These are phyloP conservation scores for Aurelia aurita complex sp. Pacific DNA, from an alignment of 30 jellyfish, hydroid and myxozoan genomes.

Conservation along the genomic window DNA sequence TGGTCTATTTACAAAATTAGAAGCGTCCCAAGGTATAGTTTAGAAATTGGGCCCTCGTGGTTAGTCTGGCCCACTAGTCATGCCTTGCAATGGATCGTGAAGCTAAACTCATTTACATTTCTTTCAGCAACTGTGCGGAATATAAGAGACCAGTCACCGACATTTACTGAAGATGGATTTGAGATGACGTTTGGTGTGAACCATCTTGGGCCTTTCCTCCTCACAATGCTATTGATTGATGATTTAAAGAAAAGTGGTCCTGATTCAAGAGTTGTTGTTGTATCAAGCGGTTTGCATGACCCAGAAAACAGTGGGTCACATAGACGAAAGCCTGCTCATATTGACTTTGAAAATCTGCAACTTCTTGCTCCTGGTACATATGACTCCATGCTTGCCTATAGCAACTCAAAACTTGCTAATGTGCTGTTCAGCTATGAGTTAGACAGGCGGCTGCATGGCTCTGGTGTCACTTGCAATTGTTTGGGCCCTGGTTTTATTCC, in stretches of 20 bases:
- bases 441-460: slow-evolving; percentile 57
- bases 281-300: slow-evolving; percentile 52
- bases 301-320: slow-evolving; percentile 36
- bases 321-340: slow-evolving; percentile 38
- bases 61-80: no score
- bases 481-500: slow-evolving; percentile 75
- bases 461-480: slow-evolving; percentile 72
- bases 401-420: slow-evolving; percentile 71
- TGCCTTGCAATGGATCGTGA: no score
- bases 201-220: slow-evolving; percentile 70
- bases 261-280: slow-evolving; percentile 68
- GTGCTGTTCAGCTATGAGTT: slow-evolving; percentile 67
- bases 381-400: slow-evolving; percentile 67
- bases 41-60: no score
- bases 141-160: slow-evolving; percentile 59
- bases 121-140: slow-evolving; percentile 35
- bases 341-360: slow-evolving; percentile 70
- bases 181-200: slow-evolving; percentile 75
- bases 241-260: slow-evolving; percentile 62
- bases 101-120: neutral
- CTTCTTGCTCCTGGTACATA: slow-evolving; percentile 75
- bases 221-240: slow-evolving; percentile 56
- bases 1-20: no score
- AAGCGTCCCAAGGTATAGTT: no score
- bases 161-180: slow-evolving; percentile 71